A percentile compares a stretch with the other conserved stretches of the same genome.
Conservation (phyloP, 2,797 vertebrate genomes). For the Momotus momota region DNA sequence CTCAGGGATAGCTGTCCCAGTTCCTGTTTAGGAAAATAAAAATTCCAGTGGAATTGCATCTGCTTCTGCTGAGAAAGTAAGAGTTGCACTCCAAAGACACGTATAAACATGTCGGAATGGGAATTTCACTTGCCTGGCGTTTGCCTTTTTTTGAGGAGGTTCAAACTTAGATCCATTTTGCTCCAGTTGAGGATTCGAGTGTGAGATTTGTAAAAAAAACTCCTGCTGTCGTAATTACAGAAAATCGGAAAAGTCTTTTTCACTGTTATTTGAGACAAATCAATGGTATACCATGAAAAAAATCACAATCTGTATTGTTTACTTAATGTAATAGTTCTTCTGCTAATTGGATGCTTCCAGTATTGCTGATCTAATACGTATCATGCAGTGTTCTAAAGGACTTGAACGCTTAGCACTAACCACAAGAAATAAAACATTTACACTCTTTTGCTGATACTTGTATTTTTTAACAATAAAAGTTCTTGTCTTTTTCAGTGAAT, state of each 20-base stretch:
- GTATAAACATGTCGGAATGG: background rate
- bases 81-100: background rate
- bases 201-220: background rate
- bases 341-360: background rate
- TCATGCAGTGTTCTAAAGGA: background rate
- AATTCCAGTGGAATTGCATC: background rate
- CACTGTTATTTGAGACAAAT: background rate
- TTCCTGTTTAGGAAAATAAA: slow-evolving; percentile 13
- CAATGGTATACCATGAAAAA: background rate
- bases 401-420: background rate
- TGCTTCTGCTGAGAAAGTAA: background rate
- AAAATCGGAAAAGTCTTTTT: background rate
- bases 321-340: background rate
- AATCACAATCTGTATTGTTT: background rate
- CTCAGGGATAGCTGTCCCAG: background rate
- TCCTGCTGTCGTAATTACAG: background rate
- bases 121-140: background rate
- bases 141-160: background rate
- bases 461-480: background rate
- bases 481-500: background rate
- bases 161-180: background rate
- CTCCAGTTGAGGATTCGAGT: background rate
- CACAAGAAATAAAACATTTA: background rate
- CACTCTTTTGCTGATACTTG: background rate
- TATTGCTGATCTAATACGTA: background rate